A percentile compares a stretch with the other conserved stretches of the same genome.
phyloP scores from a whole-genome alignment of 2,113 vertebrate genomes.

The Coturnix japonica region DNA sequence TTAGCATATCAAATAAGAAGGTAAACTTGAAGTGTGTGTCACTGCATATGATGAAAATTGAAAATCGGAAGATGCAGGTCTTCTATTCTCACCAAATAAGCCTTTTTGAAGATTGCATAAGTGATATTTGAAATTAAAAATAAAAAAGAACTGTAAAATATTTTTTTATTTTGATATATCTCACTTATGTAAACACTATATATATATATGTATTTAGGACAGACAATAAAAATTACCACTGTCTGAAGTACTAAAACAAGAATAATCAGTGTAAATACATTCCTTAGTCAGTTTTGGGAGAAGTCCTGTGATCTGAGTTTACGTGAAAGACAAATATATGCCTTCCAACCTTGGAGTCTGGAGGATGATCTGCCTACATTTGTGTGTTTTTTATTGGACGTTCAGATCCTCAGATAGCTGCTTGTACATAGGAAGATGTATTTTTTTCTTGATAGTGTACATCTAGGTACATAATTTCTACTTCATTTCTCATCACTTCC shows the following conservation, averaged over 20 bases:
- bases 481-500: neutral
- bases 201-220: no score
- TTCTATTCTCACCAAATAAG: neutral
- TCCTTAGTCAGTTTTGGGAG: neutral
- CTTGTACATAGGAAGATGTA: neutral
- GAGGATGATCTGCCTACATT: accelerated
- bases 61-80: neutral
- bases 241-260: neutral
- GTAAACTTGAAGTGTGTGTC: neutral
- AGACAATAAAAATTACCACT: neutral
- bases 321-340: neutral
- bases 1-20: neutral
- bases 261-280: neutral
- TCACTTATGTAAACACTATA: no score
- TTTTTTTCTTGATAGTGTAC: neutral
- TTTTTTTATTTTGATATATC: neutral
- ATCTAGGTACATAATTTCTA: neutral
- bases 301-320: neutral
- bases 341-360: neutral
- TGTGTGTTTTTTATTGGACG: neutral
- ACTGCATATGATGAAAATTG: neutral
- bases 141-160: neutral
- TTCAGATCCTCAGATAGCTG: neutral
- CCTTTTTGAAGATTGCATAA: neutral
- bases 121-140: neutral